Percentiles rank a stretch among this genome's conserved stretches.
These are phyloP conservation scores for Ormyrus labotus DNA, from an alignment of 2,888 invertebrate genomes.

Conservation along the genomic window DNA sequence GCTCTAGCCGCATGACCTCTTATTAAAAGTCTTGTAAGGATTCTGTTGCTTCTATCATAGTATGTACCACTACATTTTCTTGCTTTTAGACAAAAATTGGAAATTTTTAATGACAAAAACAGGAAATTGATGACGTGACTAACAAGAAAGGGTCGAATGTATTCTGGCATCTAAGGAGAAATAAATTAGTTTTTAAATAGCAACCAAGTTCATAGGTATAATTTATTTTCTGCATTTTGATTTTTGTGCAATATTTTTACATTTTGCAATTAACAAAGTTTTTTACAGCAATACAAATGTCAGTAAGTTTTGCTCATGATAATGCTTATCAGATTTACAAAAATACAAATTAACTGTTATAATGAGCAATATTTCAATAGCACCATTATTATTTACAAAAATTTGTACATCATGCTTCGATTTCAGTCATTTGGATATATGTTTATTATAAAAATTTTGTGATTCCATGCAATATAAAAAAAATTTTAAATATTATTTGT, in stretches of 20 bases:
- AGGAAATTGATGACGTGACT: not conserved
- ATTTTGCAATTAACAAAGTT: constrained; percentile 20
- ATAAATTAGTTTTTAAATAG: constrained; percentile 6
- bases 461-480: constrained; percentile 26
- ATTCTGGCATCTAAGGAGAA: not conserved
- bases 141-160: constrained; percentile 8
- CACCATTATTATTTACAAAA: constrained; percentile 34
- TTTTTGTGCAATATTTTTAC: constrained; percentile 9
- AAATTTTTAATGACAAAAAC: not conserved
- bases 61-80: constrained; percentile 6
- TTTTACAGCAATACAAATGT: not conserved
- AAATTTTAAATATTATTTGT: not conserved
- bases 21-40: constrained; percentile 31
- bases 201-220: constrained; percentile 5
- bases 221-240: constrained; percentile 13
- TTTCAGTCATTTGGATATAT: constrained; percentile 11
- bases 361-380: not conserved
- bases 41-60: constrained; percentile 34
- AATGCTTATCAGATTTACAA: too few relatives aligned
- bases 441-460: constrained; percentile 19
- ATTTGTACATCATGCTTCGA: constrained; percentile 36
- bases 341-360: too few relatives aligned
- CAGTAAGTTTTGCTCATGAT: not conserved
- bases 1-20: constrained; percentile 34
- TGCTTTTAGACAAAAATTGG: not conserved